Base-by-base conservation (phyloP, 2,113 vertebrate genomes). In the Cyanistes caeruleus region DNA sequence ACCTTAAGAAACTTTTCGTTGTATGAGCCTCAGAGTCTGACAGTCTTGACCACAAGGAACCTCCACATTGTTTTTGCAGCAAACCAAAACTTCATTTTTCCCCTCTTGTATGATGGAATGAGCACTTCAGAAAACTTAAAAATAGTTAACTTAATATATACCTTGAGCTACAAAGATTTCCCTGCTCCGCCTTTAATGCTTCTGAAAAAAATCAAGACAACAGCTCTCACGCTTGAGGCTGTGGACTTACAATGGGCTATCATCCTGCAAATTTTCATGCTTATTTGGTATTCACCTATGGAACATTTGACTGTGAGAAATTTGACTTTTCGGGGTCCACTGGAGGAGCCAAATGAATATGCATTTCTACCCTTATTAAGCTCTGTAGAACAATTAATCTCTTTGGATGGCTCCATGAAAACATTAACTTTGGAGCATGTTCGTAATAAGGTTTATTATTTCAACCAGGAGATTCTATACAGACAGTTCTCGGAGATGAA, bases 401-500 rank as follows among this genome's bases (percentile, higher is more conserved):
- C 59, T 84, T 69, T 37, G 31, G 25, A 37, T 33, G 94, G 94
- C 48, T 96, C 96, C 5, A 37, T 99, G 97, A 98, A 98, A 74
- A 92, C 73, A 10, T 87, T 99, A 27, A 97, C 80, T 30, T 49
- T 77, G 63, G 93, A 95, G 4, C 80, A 31, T 4, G 92, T 93
- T 25, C 58, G 17, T 13, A 98, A 96, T 24, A 87, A 89, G 5
- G 4, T 70, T 4, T 98, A 98, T 70, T n/a, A 89, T 41, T 98
- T 99, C 69, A 73, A 97, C 59, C 99, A 99, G 92, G 79, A 84
- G 37, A 6, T 55, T 15, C 44, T 99, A 11, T 99, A 99, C 43
- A 78, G 87, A 55, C 91, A 98, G 52, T 98, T 99, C 63, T 98
- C 98, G 60, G 98, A 98, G 74, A 97, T 99, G 96, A 98, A 98